A percentile compares a stretch with the other conserved stretches of the same genome.
These are phyloP conservation scores for Drymonia ruficornis DNA, from an alignment of 2,888 invertebrate genomes.

Conservation along the genomic window DNA sequence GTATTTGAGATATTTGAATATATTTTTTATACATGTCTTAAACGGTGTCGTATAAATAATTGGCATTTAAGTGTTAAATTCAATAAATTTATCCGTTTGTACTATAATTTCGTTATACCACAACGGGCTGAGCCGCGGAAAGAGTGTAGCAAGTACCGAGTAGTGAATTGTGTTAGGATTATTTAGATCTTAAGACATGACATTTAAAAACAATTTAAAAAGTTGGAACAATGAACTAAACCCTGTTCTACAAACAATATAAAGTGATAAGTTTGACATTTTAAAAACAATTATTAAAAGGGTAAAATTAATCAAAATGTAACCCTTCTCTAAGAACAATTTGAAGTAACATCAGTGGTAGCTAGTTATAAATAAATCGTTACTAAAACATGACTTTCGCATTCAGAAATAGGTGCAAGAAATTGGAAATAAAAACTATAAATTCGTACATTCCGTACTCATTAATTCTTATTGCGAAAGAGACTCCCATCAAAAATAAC, in stretches of 20 bases:
- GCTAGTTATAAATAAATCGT: not conserved
- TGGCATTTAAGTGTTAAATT: slow-evolving; percentile 5
- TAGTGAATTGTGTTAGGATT: slow-evolving; percentile 30
- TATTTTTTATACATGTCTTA: not conserved
- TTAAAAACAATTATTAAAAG: not conserved
- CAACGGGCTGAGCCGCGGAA: slow-evolving; percentile 32
- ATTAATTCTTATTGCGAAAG: not conserved
- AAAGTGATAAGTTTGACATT: slow-evolving; percentile 3
- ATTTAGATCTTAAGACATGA: slow-evolving; percentile 29
- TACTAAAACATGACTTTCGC: not conserved
- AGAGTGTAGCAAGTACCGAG: slow-evolving; percentile 39
- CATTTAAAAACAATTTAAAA: slow-evolving; percentile 1
- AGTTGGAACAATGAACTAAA: not conserved
- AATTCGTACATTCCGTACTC: not conserved
- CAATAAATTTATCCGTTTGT: slow-evolving; percentile 25
- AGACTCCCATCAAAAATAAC: not conserved
- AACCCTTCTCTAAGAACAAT: not conserved
- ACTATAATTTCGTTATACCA: slow-evolving; percentile 41
- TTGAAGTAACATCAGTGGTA: slow-evolving; percentile 1
- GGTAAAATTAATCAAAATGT: not conserved
- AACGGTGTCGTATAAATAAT: not conserved
- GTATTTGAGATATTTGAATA: too few relatives aligned
- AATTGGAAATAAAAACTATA: not conserved
- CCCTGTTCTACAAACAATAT: not conserved
- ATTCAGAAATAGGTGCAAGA: not conserved